Base-by-base conservation (phyloP, 2,113 vertebrate species). In the Halichoerus grypus region DNA sequence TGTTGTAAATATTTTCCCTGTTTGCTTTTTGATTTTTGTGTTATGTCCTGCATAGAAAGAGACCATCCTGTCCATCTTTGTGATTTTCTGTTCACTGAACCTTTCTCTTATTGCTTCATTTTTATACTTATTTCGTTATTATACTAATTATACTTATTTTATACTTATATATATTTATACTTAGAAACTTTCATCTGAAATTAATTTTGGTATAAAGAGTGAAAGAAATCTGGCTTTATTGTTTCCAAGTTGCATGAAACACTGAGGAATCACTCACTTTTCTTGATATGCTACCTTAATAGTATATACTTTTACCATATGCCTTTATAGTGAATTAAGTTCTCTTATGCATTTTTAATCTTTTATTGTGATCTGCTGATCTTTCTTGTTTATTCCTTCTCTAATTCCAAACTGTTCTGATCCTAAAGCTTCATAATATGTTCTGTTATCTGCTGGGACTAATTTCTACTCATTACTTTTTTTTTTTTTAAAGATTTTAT, bases 311-410 rank as follows among this genome's bases (percentile, higher is more conserved):
- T 72, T 82, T 80, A 76, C 42, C 26, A 3, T 51, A 12, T 74
- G 28, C 39, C 55, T 82, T 92, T 53, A 21, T 39, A 5, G 21
- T 83, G 61, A 94, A 80, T 91, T 91, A 36, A 82, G 80, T 82
- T 55, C 36, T 12, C 31, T 11, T n/a, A 28, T 0, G 42, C 80
- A 67, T 55, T 67, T 94, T 88, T 42, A 90, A 79, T 92, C 61
- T n/a, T 87, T 94, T 36, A 10, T 61, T 46, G 36, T 19, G 31
- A 77, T 31, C 42, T 24, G n/a, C 18, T 36, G 8, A 59, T 67
- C n/a, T 59, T 24, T 59, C 39, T 91, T n/a, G 4, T 71, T 84
- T 24, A 93, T 90, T 92, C 80, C 81, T 85, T 94, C 31, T 92
- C 53, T 1, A 24, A 0, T 51, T 55, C 49, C 55, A 55, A 83